Conservation (phyloP, 2,113 vertebrate genomes). For the Montifringilla adamsi region DNA sequence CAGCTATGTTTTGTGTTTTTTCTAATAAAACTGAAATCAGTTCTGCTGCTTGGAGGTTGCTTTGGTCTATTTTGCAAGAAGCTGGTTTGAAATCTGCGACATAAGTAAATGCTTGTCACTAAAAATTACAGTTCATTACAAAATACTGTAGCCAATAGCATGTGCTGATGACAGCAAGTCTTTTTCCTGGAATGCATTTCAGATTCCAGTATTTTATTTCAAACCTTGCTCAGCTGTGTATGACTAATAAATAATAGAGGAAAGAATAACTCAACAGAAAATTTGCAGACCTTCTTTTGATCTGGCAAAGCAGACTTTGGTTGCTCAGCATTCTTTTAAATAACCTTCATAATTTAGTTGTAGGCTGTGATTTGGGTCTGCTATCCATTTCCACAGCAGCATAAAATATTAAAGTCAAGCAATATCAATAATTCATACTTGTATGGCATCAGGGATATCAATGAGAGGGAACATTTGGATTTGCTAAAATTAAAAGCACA, state of each 20-base stretch:
- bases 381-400: constrained; percentile 33
- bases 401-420: constrained; percentile 59
- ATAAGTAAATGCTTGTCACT: constrained; percentile 33
- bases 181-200: constrained; percentile 49
- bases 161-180: constrained; percentile 45
- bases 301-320: constrained; percentile 14
- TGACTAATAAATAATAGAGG: constrained; percentile 55
- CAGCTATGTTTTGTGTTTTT: constrained; percentile 31
- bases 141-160: constrained; percentile 25
- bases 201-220: constrained; percentile 43
- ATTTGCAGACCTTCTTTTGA: constrained; percentile 44
- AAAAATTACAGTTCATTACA: constrained; percentile 36
- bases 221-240: constrained; percentile 31
- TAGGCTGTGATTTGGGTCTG: constrained; percentile 15
- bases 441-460: neutral
- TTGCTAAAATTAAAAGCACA: constrained; percentile 40
- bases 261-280: constrained; percentile 58
- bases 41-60: neutral
- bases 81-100: constrained; percentile 11
- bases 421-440: constrained; percentile 62
- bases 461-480: constrained; percentile 3
- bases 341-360: constrained; percentile 53
- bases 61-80: neutral
- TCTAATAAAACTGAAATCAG: constrained; percentile 14
- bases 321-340: constrained; percentile 9